A percentile compares a stretch with the other conserved stretches of the same genome.
phyloP scores from a whole-genome alignment of 2,888 invertebrate species.

The Galeruca laticollis region DNA sequence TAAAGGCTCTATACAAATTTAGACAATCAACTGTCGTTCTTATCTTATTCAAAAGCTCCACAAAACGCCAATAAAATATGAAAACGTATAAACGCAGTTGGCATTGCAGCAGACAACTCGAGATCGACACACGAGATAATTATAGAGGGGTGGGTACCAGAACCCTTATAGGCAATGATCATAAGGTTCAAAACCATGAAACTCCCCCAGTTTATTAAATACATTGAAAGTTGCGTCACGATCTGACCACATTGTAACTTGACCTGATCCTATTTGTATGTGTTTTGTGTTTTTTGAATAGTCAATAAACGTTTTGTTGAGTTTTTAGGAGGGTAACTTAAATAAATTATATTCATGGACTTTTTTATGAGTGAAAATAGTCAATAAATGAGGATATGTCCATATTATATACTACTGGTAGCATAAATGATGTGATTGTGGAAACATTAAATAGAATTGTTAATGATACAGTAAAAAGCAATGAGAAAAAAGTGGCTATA shows the following conservation, averaged over 20 bases:
- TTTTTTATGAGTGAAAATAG: conserved; percentile 18
- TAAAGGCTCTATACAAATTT: too few relatives aligned
- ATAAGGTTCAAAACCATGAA: conserved; percentile 34
- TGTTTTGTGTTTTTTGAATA: conserved; percentile 51
- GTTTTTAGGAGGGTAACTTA: conserved; percentile 36
- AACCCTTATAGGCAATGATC: conserved; percentile 19
- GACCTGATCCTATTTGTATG: conserved; percentile 57
- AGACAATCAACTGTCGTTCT: too few relatives aligned
- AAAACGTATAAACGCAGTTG: conserved; percentile 47
- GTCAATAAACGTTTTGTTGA: conserved; percentile 54
- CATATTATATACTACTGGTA: too few relatives aligned
- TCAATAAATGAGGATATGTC: too few relatives aligned
- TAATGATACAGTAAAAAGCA: too few relatives aligned
- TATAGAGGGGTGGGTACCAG: conserved; percentile 19
- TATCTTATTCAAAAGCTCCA: background rate
- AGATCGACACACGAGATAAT: conserved; percentile 47
- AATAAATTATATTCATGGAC: conserved; percentile 45
- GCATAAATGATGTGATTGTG: too few relatives aligned
- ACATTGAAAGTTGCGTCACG: conserved; percentile 53
- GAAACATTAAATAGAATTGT: too few relatives aligned
- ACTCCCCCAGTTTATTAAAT: conserved; percentile 44
- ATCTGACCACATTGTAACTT: conserved; percentile 56
- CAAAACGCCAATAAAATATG: conserved; percentile 43
- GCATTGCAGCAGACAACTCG: conserved; percentile 46
- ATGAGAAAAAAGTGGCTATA: too few relatives aligned